Percentiles rank a stretch among this genome's conserved stretches.
Conservation (phyloP, 2,888 invertebrate genomes). For the Griposia aprilina region DNA sequence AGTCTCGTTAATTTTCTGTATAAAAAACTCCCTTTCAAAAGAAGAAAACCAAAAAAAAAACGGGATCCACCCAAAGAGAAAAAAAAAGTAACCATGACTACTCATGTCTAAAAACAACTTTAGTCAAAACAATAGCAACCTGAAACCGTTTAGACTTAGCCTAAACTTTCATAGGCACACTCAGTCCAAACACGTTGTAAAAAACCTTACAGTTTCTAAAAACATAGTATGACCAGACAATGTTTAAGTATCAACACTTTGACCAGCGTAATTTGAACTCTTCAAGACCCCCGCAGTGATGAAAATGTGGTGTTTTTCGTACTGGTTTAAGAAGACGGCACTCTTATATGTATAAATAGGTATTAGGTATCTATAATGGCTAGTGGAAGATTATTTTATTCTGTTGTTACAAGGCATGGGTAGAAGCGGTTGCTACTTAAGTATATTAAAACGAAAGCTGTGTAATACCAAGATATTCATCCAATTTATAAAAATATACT, state of each 20-base stretch:
- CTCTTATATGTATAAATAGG: slow-evolving; percentile 13
- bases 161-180: slow-evolving; percentile 11
- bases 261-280: slow-evolving; percentile 26
- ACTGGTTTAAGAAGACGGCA: neutral
- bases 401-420: neutral
- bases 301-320: neutral
- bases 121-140: slow-evolving; percentile 7
- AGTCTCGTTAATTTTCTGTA: neutral
- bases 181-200: slow-evolving; percentile 35
- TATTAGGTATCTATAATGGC: slow-evolving; percentile 31
- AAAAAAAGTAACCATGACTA: neutral
- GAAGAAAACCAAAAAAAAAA: neutral
- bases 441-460: neutral
- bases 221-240: slow-evolving; percentile 37
- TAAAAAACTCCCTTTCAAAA: neutral
- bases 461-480: too few species aligned
- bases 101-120: slow-evolving; percentile 3
- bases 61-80: neutral
- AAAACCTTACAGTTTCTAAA: slow-evolving; percentile 38
- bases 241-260: slow-evolving; percentile 6
- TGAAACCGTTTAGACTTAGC: slow-evolving; percentile 1
- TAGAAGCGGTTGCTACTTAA: slow-evolving; percentile 1
- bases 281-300: neutral
- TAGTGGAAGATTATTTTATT: slow-evolving; percentile 37
- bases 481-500: too few species aligned